Evolutionary conservation across 2,888 invertebrate genomes (phyloP).

Genomic region (Thyatira batis): DNA sequence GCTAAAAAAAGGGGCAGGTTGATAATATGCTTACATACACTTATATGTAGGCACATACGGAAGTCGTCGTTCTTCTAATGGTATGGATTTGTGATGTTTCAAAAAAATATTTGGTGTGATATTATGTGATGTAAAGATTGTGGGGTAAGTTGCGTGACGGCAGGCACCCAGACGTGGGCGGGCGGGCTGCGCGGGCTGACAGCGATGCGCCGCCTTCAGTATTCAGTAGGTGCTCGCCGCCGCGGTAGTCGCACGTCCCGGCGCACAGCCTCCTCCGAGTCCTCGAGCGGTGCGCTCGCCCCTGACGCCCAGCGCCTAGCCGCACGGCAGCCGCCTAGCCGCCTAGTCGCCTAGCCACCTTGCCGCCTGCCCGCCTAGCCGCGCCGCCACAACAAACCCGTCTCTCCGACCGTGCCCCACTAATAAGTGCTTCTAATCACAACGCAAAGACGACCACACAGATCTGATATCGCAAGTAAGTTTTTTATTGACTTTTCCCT

Average conservation of each 20-base stretch:
- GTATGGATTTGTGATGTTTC: slow-evolving; percentile 21
- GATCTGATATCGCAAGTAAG: slow-evolving; percentile 49
- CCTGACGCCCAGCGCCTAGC: slow-evolving; percentile 20
- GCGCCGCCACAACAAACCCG: slow-evolving; percentile 68
- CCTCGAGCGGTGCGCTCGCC: slow-evolving; percentile 32
- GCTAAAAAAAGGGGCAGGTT: neutral
- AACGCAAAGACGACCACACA: slow-evolving; percentile 27
- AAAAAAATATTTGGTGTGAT: slow-evolving; percentile 53
- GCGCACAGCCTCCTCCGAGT: slow-evolving; percentile 35
- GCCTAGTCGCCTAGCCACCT: slow-evolving; percentile 26
- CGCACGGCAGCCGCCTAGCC: slow-evolving; percentile 23
- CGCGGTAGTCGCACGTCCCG: slow-evolving; percentile 70
- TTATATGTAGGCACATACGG: neutral
- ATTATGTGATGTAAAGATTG: slow-evolving; percentile 67
- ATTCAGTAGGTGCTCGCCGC: slow-evolving; percentile 67
- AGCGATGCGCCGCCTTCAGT: slow-evolving; percentile 53
- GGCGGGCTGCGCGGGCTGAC: slow-evolving; percentile 54
- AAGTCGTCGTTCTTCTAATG: slow-evolving; percentile 11
- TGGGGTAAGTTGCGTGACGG: slow-evolving; percentile 70
- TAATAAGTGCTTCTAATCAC: slow-evolving; percentile 53
- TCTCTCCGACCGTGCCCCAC: slow-evolving; percentile 49
- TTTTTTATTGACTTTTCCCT: slow-evolving; percentile 28
- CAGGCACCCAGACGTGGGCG: slow-evolving; percentile 59
- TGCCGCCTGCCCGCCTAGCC: slow-evolving; percentile 22
- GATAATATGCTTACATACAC: neutral